Evolutionary conservation across 2,113 vertebrate genomes (phyloP), one percentile per base, ranked within the genome.

Genomic region (Thalassoma bifasciatum): DNA sequence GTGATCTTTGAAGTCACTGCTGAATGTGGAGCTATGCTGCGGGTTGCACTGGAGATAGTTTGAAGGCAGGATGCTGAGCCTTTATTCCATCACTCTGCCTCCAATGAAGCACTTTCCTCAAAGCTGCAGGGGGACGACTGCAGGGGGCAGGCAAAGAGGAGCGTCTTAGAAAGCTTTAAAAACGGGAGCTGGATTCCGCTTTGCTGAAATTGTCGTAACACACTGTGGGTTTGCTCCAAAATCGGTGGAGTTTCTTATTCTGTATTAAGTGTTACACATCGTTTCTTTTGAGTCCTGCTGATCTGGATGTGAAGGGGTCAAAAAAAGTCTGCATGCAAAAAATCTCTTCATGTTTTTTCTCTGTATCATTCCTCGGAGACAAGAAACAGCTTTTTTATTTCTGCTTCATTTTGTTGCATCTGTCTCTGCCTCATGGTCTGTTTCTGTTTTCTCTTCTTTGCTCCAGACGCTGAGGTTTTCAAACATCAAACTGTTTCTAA

Each of bases 381-480:
- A n/a, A n/a, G n/a, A n/a, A n/a, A n/a, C n/a, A n/a, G n/a, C n/a
- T n/a, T n/a, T n/a, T n/a, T n/a, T n/a, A n/a, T n/a, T n/a, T n/a
- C n/a, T n/a, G n/a, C n/a, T n/a, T n/a, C n/a, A n/a, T n/a, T n/a
- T n/a, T n/a, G n/a, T n/a, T n/a, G n/a, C n/a, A n/a, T 5, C 59
- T 52, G 65, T 24, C 51, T 24, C 21, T 53, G 68, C 37, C 92
- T 90, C 84, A 72, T 92, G 80, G 4, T 88, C 89, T 54, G 42
- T 16, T 16, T 44, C 42, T 37, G 60, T 51, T 44, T 16, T 4
- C 17, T 44, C 42, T 44, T 5, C 36, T 11, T 53, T 42, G 66
- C 86, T 54, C 79, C 83, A 74, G 4, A 79, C 82, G 5, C 63
- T 87, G 80, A 87, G 10, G 0, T 90, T 72, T 44, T 91, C 89